Evolutionary conservation across 2,888 invertebrate genomes (phyloP).

Genomic region (Acutogordius australiensis): DNA sequence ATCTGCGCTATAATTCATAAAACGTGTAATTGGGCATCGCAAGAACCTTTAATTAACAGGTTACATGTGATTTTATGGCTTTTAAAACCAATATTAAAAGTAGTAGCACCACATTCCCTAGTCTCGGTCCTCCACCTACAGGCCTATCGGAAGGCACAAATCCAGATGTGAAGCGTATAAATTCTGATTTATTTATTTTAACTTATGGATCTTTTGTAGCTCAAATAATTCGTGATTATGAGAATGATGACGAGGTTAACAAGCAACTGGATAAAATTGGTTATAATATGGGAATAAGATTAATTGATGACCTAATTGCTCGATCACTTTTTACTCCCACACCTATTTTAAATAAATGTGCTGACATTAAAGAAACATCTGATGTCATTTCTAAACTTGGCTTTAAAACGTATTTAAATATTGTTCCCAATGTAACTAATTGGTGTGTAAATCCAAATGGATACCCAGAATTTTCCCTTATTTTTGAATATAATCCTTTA

Average conservation of each 20-base stretch:
- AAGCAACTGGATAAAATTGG: conserved; percentile 59
- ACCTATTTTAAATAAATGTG: conserved; percentile 55
- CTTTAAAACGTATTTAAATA: conserved; percentile 7
- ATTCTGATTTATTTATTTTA: conserved; percentile 73
- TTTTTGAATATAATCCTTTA: conserved; percentile 72
- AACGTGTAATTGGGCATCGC: no score
- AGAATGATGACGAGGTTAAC: conserved; percentile 84
- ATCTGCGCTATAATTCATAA: no score
- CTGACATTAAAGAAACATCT: conserved; percentile 81
- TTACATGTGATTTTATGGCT: no score
- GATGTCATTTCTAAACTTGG: conserved; percentile 32
- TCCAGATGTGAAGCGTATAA: conserved; percentile 26
- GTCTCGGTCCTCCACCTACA: no score
- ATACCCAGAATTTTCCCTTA: conserved; percentile 78
- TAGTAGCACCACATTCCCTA: no score
- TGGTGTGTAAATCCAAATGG: background rate
- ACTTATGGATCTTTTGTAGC: conserved; percentile 91
- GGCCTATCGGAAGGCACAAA: background rate
- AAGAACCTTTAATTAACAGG: no score
- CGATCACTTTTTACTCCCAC: conserved; percentile 25
- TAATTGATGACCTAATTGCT: conserved; percentile 88
- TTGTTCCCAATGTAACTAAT: background rate
- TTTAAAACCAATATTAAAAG: no score
- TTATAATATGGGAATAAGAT: conserved; percentile 82
- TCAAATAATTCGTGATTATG: conserved; percentile 78